Percentiles rank a stretch among this genome's conserved stretches.
These are phyloP conservation scores for Gadopsis marmoratus DNA, from an alignment of 2,797 vertebrate species.

Conservation along the genomic window DNA sequence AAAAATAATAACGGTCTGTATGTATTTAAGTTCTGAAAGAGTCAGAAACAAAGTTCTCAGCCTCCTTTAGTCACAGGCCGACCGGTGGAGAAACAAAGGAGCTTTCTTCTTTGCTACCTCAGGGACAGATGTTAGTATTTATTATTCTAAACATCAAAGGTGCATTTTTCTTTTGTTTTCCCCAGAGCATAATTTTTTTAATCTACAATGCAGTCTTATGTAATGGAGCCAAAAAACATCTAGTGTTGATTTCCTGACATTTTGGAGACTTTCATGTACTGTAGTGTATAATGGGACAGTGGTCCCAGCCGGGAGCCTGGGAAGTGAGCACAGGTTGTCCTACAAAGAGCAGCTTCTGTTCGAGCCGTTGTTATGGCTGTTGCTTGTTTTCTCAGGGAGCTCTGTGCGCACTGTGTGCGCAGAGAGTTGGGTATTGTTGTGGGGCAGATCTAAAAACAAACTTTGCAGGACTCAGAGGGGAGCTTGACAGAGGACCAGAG, in stretches of 20 bases:
- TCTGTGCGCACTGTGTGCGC: slow-evolving; percentile 53
- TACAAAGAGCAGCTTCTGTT: slow-evolving; percentile 71
- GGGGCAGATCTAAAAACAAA: slow-evolving; percentile 81
- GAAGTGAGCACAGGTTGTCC: slow-evolving; percentile 79
- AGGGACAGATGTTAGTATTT: slow-evolving; percentile 82
- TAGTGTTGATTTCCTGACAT: slow-evolving; percentile 80
- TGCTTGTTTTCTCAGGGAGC: slow-evolving; percentile 80
- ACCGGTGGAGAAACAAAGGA: slow-evolving; percentile 79
- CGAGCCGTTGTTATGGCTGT: slow-evolving; percentile 79
- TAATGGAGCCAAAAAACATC: slow-evolving; percentile 77
- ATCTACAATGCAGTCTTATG: slow-evolving; percentile 72
- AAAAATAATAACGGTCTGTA: slow-evolving; percentile 63
- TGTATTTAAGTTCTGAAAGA: slow-evolving; percentile 38
- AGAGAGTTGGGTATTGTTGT: slow-evolving; percentile 76
- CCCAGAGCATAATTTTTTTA: slow-evolving; percentile 47
- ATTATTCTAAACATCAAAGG: slow-evolving; percentile 88
- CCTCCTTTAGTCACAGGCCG: slow-evolving; percentile 46
- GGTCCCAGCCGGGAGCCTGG: slow-evolving; percentile 75
- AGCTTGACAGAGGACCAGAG: slow-evolving; percentile 67
- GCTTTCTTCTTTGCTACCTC: slow-evolving; percentile 69
- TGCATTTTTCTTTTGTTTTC: slow-evolving; percentile 77
- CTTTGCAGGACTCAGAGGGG: slow-evolving; percentile 56
- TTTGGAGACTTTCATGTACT: slow-evolving; percentile 81
- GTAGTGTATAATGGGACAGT: slow-evolving; percentile 70
- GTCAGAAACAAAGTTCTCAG: slow-evolving; percentile 53